Base-by-base conservation (phyloP, 2,888 invertebrate species). In the Dromius quadrimaculatus region DNA sequence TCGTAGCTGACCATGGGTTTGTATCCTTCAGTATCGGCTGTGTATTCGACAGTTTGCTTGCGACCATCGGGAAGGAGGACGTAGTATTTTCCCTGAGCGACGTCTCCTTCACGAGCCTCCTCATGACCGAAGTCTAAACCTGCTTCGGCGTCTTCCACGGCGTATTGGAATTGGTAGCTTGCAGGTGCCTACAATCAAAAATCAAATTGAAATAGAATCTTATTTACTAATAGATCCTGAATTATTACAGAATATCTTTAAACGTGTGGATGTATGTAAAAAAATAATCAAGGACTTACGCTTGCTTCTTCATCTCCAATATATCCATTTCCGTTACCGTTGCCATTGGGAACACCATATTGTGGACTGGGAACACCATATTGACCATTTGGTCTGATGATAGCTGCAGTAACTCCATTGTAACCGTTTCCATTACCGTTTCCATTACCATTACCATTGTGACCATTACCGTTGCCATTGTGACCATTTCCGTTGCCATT, bases 51-150 rank as follows among this genome's bases (percentile, higher is more conserved):
- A 6, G 88, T 87, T 77, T 90, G 89, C 76, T 86, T 84, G 71
- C 89, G 83, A 3, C 90, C 90, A 73, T 90, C 90, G 0, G 90
- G 90, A 34, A 90, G 83, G 76, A 87, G 85, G 73, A 90, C 90
- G 74, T 87, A 84, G 81, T 90, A 90, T 77, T 88, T 88, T 6
- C 90, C 90, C 73, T 86, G 87, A 9, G 89, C 89, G 0, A 86
- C 87, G 11, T 88, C 86, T 1, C 89, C 89, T 75, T 85, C 86
- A 76, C 89, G 87, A 8, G 86, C 84, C 77, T 90, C 89, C 15
- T 86, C 84, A 75, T 90, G 90, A 0, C 89, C 90, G 81, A 89
- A 90, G 76, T 90, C 89, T 73, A 89, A 89, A 0, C 90, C 90
- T 0, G 88, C 88, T 71, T 85, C 81, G 1, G 84, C 83, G 76